phyloP scores from a whole-genome alignment of 2,797 vertebrate species.

The Apogon talboti region DNA sequence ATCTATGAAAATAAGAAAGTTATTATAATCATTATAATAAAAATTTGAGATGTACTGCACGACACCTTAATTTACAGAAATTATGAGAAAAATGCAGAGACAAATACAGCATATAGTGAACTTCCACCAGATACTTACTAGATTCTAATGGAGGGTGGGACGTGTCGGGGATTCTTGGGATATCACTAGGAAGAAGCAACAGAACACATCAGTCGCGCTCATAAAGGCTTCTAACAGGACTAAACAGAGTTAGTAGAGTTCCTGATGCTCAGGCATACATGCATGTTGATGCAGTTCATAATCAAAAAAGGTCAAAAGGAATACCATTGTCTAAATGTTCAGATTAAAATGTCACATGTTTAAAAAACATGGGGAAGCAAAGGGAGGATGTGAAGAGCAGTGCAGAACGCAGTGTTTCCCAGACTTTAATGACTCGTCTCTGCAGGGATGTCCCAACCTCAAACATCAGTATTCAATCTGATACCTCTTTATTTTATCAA shows the following conservation, averaged over 20 bases:
- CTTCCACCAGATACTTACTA: slow-evolving; percentile 86
- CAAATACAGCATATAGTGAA: too few species aligned
- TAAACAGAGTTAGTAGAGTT: slow-evolving; percentile 25
- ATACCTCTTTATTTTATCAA: too few species aligned
- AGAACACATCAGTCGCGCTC: slow-evolving; percentile 35
- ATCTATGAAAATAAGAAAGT: too few species aligned
- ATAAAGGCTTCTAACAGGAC: neutral
- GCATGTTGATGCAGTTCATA: slow-evolving; percentile 40
- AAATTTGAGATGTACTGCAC: too few species aligned
- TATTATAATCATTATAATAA: too few species aligned
- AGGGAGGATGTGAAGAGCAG: slow-evolving; percentile 42
- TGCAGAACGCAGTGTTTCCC: slow-evolving; percentile 62
- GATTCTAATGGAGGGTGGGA: slow-evolving; percentile 98
- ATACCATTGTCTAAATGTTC: slow-evolving; percentile 10
- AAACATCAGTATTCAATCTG: too few species aligned
- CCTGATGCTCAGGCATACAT: slow-evolving; percentile 63
- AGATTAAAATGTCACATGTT: slow-evolving; percentile 42
- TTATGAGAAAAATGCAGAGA: too few species aligned
- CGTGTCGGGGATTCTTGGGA: slow-evolving; percentile 98
- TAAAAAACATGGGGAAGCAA: slow-evolving; percentile 56
- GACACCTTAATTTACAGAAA: too few species aligned
- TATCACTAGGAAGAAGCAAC: slow-evolving; percentile 89
- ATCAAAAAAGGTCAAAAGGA: too few species aligned
- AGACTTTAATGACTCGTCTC: slow-evolving; percentile 18
- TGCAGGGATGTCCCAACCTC: too few species aligned